phyloP scores from a whole-genome alignment of 2,113 vertebrate species.

The Paracanthobrama guichenoti region DNA sequence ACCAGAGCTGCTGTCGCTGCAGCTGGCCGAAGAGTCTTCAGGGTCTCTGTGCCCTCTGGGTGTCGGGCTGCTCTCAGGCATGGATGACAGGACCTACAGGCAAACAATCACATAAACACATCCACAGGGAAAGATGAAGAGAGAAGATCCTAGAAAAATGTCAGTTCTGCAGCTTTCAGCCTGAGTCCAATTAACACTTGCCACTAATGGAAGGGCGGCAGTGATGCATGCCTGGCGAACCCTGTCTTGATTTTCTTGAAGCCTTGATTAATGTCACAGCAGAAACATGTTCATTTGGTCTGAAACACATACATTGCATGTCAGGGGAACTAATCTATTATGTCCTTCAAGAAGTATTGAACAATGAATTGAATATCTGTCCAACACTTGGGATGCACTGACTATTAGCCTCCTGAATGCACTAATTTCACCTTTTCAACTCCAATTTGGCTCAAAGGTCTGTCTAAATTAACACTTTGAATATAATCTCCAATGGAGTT shows the following conservation, averaged over 20 bases:
- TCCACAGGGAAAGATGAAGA: conserved; percentile 40
- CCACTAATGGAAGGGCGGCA: conserved; percentile 60
- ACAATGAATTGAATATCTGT: conserved; percentile 65
- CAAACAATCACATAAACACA: conserved; percentile 48
- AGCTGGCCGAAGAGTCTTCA: conserved; percentile 80
- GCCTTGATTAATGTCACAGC: conserved; percentile 58
- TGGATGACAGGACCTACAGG: conserved; percentile 84
- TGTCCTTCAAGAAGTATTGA: conserved; percentile 64
- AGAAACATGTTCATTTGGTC: conserved; percentile 58
- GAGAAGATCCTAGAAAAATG: conserved; percentile 28
- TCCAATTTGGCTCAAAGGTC: conserved; percentile 19
- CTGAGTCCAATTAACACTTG: conserved; percentile 69
- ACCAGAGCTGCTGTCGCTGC: conserved; percentile 77
- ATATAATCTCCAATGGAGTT: conserved; percentile 69
- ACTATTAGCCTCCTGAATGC: conserved; percentile 7
- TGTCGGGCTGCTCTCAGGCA: conserved; percentile 88
- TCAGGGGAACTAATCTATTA: conserved; percentile 54
- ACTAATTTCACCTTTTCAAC: conserved; percentile 34
- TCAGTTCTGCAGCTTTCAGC: conserved; percentile 55
- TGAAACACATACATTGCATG: conserved; percentile 42
- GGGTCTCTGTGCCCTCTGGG: conserved; percentile 73
- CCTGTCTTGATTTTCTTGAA: background rate
- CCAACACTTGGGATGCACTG: conserved; percentile 27
- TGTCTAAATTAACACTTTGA: conserved; percentile 53
- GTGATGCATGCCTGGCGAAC: conserved; percentile 29